These are phyloP conservation scores for Acrocyrtus sp. DNA, from an alignment of 2,888 invertebrate genomes.

Conservation along the genomic window DNA sequence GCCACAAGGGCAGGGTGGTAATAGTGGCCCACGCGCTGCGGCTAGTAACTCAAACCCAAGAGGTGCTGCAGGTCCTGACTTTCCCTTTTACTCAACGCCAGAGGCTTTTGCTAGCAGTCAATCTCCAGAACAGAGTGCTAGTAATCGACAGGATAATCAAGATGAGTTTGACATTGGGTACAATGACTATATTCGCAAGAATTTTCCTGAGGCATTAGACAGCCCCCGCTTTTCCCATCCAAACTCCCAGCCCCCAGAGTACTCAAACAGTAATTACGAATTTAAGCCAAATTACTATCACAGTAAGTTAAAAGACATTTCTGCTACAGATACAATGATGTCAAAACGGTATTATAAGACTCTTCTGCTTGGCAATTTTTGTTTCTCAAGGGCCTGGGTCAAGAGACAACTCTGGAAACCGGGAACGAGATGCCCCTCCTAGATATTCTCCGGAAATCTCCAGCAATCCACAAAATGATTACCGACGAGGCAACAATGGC, in stretches of 20 bases:
- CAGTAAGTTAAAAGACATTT: conserved; percentile 17
- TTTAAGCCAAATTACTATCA: conserved; percentile 30
- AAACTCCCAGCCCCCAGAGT: conserved; percentile 1
- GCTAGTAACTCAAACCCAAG: too few species aligned
- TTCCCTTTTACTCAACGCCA: background rate
- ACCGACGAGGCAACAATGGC: background rate
- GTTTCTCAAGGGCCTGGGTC: too few species aligned
- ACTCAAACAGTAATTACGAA: conserved; percentile 18
- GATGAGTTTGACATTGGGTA: conserved; percentile 62
- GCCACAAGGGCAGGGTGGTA: conserved; percentile 12
- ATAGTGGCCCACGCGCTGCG: conserved; percentile 2
- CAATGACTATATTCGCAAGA: conserved; percentile 68
- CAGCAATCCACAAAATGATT: background rate
- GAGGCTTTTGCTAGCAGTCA: too few species aligned
- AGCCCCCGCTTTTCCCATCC: conserved; percentile 13
- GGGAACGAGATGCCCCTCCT: too few species aligned
- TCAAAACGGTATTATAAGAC: too few species aligned
- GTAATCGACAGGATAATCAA: conserved; percentile 18
- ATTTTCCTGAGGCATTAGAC: conserved; percentile 67
- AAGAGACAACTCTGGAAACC: too few species aligned
- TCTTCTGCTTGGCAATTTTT: too few species aligned
- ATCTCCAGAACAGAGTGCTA: conserved; percentile 29
- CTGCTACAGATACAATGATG: too few species aligned
- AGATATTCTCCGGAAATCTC: conserved; percentile 17
- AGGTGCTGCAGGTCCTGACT: background rate